These are phyloP conservation scores for Taurulus bubalis DNA, from an alignment of 2,113 vertebrate species.

Conservation along the genomic window DNA sequence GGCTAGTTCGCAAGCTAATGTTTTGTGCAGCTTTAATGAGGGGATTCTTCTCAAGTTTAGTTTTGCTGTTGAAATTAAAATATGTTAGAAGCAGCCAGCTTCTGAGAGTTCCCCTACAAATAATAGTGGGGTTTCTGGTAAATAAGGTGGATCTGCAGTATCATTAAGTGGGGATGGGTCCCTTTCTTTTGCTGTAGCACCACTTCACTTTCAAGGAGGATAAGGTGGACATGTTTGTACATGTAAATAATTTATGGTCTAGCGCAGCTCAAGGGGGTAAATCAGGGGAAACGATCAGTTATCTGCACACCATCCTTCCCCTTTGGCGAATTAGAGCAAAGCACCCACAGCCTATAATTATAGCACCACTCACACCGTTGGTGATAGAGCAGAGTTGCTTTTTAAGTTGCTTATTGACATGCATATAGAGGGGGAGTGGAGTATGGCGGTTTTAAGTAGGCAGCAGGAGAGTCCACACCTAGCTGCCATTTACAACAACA, in stretches of 20 bases:
- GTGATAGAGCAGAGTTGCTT: conserved; percentile 1
- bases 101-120: not conserved
- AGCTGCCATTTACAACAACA: conserved; percentile 15
- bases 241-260: not conserved
- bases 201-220: not conserved
- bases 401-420: not conserved
- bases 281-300: conserved; percentile 6
- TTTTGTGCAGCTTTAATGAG: not conserved
- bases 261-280: not conserved
- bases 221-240: conserved; percentile 10
- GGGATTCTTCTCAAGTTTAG: not conserved
- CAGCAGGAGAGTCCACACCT: conserved; percentile 35
- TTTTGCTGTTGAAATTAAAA: not conserved
- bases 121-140: not conserved
- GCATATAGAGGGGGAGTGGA: not conserved
- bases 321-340: conserved; percentile 9
- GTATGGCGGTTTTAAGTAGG: conserved; percentile 34
- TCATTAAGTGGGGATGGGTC: not conserved
- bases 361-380: not conserved
- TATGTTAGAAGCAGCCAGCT: not conserved
- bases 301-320: conserved; percentile 20
- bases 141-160: not conserved
- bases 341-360: conserved; percentile 33
- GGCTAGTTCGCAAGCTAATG: not conserved
- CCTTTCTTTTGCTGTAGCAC: not conserved